Conservation (phyloP, 2,797 vertebrate genomes). For the Setipinna tenuifilis region DNA sequence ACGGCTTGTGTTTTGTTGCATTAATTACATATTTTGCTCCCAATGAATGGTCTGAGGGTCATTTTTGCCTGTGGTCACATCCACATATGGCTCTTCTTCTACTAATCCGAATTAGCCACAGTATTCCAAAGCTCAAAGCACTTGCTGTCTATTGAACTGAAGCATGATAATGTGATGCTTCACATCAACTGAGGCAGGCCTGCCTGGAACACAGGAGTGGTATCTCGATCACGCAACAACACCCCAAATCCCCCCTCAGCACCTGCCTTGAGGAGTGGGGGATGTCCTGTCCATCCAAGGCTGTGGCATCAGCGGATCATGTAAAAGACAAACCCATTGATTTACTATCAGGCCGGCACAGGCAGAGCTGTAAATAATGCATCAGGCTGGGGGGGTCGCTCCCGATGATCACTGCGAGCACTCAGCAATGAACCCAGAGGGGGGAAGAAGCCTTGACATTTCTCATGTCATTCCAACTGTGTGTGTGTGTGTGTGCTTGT, state of each 20-base stretch:
- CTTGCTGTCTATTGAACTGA: background rate
- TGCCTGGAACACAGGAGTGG: background rate
- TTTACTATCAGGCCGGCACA: conserved; percentile 16
- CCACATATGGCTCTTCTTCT: too few relatives aligned
- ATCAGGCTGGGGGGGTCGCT: conserved; percentile 7
- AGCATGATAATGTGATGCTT: background rate
- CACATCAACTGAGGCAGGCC: background rate
- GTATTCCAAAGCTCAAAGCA: background rate
- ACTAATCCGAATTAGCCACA: too few relatives aligned
- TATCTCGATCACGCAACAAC: background rate
- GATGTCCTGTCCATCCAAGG: background rate
- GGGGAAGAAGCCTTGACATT: background rate
- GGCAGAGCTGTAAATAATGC: conserved; percentile 18
- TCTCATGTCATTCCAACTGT: background rate
- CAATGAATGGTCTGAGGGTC: too few relatives aligned
- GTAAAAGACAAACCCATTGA: conserved; percentile 27
- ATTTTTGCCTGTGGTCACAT: background rate
- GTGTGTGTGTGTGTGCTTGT: background rate
- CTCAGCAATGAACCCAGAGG: conserved; percentile 30
- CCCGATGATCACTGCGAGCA: background rate
- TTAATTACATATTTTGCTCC: too few relatives aligned
- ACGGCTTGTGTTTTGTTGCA: too few relatives aligned
- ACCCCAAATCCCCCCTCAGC: too few relatives aligned
- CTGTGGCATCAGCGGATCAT: background rate
- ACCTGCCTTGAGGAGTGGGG: too few relatives aligned